Evolutionary conservation across 2,797 vertebrate species (phyloP).

Genomic region (Kryptolebias ocellatus): DNA sequence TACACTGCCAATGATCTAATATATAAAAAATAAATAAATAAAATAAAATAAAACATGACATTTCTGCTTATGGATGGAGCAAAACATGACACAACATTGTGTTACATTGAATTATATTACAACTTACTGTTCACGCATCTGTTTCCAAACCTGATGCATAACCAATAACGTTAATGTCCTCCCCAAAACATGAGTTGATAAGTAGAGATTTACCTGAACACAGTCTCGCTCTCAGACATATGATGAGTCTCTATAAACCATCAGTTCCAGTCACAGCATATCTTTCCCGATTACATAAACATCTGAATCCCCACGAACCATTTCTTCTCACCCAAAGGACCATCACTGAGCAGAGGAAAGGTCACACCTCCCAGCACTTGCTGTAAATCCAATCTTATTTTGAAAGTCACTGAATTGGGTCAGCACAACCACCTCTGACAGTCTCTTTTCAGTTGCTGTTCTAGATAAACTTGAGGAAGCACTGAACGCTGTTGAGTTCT

Average conservation of each 20-base stretch:
- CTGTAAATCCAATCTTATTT: conserved; percentile 54
- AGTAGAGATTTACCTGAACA: too few relatives aligned
- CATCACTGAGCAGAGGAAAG: conserved; percentile 18
- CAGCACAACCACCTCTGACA: conserved; percentile 12
- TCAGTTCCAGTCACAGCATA: conserved; percentile 88
- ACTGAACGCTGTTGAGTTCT: conserved; percentile 35
- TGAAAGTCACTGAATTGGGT: conserved; percentile 31
- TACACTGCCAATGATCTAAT: too few relatives aligned
- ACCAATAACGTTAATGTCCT: too few relatives aligned
- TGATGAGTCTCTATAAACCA: conserved; percentile 80
- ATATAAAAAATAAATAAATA: too few relatives aligned
- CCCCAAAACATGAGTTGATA: too few relatives aligned
- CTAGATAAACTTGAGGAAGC: conserved; percentile 36
- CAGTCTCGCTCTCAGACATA: too few relatives aligned
- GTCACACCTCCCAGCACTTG: conserved; percentile 28
- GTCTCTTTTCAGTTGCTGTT: conserved; percentile 38
- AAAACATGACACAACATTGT: too few relatives aligned
- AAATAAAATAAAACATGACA: too few relatives aligned
- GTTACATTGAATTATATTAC: too few relatives aligned
- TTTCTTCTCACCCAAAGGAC: conserved; percentile 71
- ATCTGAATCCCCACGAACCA: conserved; percentile 84
- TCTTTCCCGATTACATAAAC: conserved; percentile 83
- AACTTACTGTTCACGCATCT: too few relatives aligned
- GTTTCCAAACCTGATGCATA: too few relatives aligned
- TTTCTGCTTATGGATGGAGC: too few relatives aligned